These are phyloP conservation scores for Yponomeuta plumbellus DNA, from an alignment of 2,888 invertebrate species.

Conservation along the genomic window DNA sequence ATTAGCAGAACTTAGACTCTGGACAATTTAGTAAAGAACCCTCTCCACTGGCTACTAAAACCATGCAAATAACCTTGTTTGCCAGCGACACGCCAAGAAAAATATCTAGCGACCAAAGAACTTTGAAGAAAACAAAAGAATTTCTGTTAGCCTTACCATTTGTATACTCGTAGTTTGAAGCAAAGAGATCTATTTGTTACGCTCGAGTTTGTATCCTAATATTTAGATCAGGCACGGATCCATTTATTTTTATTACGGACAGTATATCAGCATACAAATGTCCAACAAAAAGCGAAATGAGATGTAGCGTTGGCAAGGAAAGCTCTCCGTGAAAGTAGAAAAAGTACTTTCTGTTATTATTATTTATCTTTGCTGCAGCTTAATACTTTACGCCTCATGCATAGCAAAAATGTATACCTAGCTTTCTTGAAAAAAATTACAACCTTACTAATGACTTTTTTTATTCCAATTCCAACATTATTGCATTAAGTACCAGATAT, in stretches of 20 bases:
- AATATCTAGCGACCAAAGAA: neutral
- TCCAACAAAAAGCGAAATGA: constrained; percentile 46
- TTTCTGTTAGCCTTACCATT: constrained; percentile 8
- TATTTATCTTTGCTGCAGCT: neutral
- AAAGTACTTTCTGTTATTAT: too few relatives aligned
- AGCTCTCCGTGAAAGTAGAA: neutral
- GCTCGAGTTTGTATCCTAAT: constrained; percentile 53
- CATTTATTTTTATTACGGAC: constrained; percentile 61
- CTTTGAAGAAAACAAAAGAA: constrained; percentile 18
- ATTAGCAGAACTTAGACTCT: too few relatives aligned
- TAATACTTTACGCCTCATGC: neutral
- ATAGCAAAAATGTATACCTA: too few relatives aligned
- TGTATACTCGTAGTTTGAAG: neutral
- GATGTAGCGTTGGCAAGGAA: constrained; percentile 31
- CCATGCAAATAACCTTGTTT: neutral
- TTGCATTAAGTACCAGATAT: too few relatives aligned
- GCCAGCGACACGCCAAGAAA: too few relatives aligned
- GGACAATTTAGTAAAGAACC: neutral
- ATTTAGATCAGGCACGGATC: constrained; percentile 55
- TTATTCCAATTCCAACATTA: too few relatives aligned
- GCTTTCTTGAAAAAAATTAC: too few relatives aligned
- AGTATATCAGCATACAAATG: constrained; percentile 61
- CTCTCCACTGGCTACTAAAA: neutral
- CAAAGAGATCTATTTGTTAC: constrained; percentile 33
- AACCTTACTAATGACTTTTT: too few relatives aligned